Conservation (phyloP, 2,888 invertebrate genomes). For the Diogma glabrata region DNA sequence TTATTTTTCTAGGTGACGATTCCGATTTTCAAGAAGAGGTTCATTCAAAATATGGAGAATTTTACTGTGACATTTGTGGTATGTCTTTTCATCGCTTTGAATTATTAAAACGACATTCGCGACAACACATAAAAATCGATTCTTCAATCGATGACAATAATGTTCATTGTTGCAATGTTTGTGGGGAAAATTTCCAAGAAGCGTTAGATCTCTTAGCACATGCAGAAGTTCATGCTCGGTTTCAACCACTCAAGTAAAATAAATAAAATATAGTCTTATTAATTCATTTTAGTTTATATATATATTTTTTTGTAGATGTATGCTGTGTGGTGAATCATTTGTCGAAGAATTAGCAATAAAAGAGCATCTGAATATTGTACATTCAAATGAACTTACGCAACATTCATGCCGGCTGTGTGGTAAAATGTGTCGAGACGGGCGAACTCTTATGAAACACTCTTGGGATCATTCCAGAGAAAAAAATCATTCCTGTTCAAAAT, state of each 20-base stretch:
- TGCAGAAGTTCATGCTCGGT: slow-evolving; percentile 63
- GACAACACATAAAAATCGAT: slow-evolving; percentile 30
- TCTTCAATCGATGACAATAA: slow-evolving; percentile 15
- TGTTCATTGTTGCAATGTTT: slow-evolving; percentile 64
- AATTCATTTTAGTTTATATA: not conserved
- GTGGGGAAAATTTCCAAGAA: slow-evolving; percentile 66
- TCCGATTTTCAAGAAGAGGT: slow-evolving; percentile 44
- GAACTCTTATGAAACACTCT: slow-evolving; percentile 54
- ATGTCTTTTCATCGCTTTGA: slow-evolving; percentile 69
- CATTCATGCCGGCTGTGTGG: slow-evolving; percentile 56
- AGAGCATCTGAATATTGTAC: slow-evolving; percentile 47
- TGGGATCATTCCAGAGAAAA: slow-evolving; percentile 57
- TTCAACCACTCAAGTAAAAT: slow-evolving; percentile 39
- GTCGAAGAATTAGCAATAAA: slow-evolving; percentile 50
- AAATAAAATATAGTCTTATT: not conserved
- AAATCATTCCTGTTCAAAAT: slow-evolving; percentile 51
- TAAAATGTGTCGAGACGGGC: slow-evolving; percentile 54
- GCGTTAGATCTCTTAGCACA: slow-evolving; percentile 66
- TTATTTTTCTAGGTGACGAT: slow-evolving; percentile 29
- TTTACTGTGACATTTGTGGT: slow-evolving; percentile 61
- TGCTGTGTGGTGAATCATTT: slow-evolving; percentile 52
- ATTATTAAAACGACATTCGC: slow-evolving; percentile 56
- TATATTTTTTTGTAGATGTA: slow-evolving; percentile 37
- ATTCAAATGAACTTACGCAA: slow-evolving; percentile 47
- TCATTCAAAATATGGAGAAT: slow-evolving; percentile 47